These are phyloP conservation scores for Hassar affinis DNA, from an alignment of 2,113 vertebrate species.

Conservation along the genomic window DNA sequence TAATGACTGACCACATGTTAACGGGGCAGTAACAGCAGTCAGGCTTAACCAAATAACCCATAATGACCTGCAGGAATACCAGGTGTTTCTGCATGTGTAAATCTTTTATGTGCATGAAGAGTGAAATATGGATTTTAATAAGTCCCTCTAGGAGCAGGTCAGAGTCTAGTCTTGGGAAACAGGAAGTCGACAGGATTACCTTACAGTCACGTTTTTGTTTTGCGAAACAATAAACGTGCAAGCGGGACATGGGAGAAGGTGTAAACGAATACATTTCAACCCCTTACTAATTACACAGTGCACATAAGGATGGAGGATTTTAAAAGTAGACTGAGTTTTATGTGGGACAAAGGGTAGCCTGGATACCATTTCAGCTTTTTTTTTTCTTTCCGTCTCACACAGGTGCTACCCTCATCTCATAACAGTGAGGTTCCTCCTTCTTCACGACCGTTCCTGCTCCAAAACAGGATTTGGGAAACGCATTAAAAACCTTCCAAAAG, in stretches of 20 bases:
- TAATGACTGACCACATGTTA: constrained; percentile 4
- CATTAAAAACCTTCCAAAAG: constrained; percentile 44
- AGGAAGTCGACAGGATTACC: constrained; percentile 51
- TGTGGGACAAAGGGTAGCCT: constrained; percentile 6
- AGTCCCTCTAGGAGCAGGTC: constrained; percentile 68
- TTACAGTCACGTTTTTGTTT: constrained; percentile 55
- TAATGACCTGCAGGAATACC: constrained; percentile 57
- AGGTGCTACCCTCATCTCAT: constrained; percentile 26
- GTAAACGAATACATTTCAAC: constrained; percentile 39
- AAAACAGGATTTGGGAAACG: constrained; percentile 45
- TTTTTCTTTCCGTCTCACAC: constrained; percentile 19
- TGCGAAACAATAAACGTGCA: constrained; percentile 48
- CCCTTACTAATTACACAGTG: constrained; percentile 14
- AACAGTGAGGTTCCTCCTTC: constrained; percentile 24
- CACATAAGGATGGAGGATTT: constrained; percentile 1
- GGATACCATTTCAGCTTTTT: background rate
- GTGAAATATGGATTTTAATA: constrained; percentile 74
- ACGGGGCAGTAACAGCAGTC: constrained; percentile 20
- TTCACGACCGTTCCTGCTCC: constrained; percentile 21
- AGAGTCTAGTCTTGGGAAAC: constrained; percentile 63
- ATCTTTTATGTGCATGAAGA: constrained; percentile 63
- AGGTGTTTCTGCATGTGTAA: constrained; percentile 67
- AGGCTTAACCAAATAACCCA: constrained; percentile 45
- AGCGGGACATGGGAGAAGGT: constrained; percentile 8
- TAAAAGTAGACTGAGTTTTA: background rate